Evolutionary conservation across 2,113 vertebrate species (phyloP).

Genomic region (Aegithalos caudatus): DNA sequence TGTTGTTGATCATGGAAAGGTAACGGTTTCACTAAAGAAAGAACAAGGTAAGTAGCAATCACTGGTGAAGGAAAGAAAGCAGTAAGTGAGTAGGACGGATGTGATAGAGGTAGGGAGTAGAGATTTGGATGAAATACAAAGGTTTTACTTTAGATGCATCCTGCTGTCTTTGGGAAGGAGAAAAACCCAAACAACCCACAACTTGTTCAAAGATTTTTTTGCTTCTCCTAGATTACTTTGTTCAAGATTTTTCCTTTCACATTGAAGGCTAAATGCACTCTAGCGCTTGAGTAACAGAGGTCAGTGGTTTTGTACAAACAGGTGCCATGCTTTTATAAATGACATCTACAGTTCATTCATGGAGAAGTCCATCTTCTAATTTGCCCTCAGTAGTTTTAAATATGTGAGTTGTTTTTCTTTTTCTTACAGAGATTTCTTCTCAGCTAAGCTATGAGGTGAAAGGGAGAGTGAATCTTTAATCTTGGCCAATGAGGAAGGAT

Average conservation of each 20-base stretch:
- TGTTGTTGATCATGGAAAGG: neutral
- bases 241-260: neutral
- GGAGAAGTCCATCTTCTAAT: neutral
- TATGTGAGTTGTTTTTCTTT: neutral
- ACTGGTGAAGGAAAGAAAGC: neutral
- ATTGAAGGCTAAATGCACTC: neutral
- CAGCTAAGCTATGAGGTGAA: neutral
- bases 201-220: neutral
- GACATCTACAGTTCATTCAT: neutral
- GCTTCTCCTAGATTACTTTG: neutral
- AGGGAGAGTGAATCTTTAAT: constrained; percentile 44
- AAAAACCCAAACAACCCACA: neutral
- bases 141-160: neutral
- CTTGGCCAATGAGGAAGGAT: constrained; percentile 46
- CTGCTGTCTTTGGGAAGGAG: neutral
- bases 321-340: neutral
- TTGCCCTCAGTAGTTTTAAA: neutral
- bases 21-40: neutral
- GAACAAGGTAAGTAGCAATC: neutral
- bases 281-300: neutral
- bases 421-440: neutral
- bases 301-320: neutral
- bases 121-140: neutral
- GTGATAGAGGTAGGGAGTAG: neutral
- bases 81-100: neutral